These are phyloP conservation scores for Torymus auratus DNA, from an alignment of 2,888 invertebrate species.

Conservation along the genomic window DNA sequence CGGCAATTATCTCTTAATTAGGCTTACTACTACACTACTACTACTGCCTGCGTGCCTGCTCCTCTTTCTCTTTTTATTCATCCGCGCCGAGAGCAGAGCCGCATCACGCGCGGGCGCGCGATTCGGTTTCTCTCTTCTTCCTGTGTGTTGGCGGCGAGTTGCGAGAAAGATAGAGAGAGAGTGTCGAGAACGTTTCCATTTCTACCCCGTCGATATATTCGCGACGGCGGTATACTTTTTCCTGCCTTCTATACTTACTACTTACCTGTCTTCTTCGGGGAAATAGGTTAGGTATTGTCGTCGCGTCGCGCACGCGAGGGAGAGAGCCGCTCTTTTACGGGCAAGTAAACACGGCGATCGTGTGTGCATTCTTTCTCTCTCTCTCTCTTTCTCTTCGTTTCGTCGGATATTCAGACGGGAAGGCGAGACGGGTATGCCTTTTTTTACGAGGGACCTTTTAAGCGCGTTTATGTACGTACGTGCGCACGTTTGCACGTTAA, in stretches of 20 bases:
- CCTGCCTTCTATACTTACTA: not conserved
- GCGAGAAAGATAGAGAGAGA: too few relatives aligned
- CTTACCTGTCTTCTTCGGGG: not conserved
- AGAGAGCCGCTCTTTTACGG: conserved; percentile 24
- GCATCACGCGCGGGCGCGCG: too few relatives aligned
- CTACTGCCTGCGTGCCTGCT: too few relatives aligned
- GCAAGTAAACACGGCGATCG: conserved; percentile 30
- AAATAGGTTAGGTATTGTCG: conserved; percentile 57
- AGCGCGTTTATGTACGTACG: conserved; percentile 16
- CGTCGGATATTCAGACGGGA: too few relatives aligned
- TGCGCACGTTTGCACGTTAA: not conserved
- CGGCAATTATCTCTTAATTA: conserved; percentile 41
- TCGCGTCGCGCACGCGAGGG: conserved; percentile 6
- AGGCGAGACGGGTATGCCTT: not conserved
- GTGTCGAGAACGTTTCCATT: too few relatives aligned
- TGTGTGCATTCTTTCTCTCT: too few relatives aligned
- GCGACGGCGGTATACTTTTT: not conserved
- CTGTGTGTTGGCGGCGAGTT: too few relatives aligned
- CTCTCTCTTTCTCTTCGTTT: too few relatives aligned
- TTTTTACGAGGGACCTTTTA: conserved; percentile 35
- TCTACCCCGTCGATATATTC: not conserved
- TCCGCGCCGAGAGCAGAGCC: too few relatives aligned
- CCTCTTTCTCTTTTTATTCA: too few relatives aligned
- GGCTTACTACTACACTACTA: not conserved
- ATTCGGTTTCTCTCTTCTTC: too few relatives aligned